Evolutionary conservation across 2,888 invertebrate species (phyloP).

Genomic region (Eueremaeus valkanovi): DNA sequence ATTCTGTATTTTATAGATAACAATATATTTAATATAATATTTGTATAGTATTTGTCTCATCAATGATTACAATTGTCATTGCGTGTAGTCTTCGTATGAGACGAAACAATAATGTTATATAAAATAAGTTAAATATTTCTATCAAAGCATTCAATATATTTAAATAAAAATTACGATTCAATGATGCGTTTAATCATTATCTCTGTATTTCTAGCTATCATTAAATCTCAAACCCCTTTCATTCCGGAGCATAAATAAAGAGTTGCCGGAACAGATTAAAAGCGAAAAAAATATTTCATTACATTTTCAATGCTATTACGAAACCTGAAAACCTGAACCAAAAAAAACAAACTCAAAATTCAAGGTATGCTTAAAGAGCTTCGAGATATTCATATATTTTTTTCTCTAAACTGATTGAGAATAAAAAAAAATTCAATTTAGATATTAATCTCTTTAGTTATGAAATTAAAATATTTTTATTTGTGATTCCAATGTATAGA

Average conservation of each 20-base stretch:
- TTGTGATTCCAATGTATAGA: background rate
- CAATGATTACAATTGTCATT: constrained; percentile 6
- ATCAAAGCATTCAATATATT: background rate
- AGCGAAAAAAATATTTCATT: background rate
- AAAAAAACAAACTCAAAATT: background rate
- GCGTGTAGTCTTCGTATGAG: background rate
- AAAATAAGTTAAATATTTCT: background rate
- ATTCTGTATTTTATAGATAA: background rate
- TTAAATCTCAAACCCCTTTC: background rate
- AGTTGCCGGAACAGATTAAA: background rate
- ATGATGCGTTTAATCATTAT: background rate
- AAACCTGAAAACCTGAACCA: background rate
- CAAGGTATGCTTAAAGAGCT: background rate
- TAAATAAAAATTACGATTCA: background rate
- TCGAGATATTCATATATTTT: background rate
- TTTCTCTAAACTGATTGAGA: background rate
- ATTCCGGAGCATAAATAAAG: background rate
- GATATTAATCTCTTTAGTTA: background rate
- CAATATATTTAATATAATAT: background rate
- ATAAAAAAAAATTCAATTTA: background rate
- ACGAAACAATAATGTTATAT: background rate
- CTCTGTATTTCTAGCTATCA: background rate
- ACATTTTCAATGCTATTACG: background rate
- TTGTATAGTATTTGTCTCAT: background rate
- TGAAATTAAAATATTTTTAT: background rate